Percentiles rank a stretch among this genome's conserved stretches.
Conservation (phyloP, 2,888 invertebrate species). For the Eupeodes latifasciatus region DNA sequence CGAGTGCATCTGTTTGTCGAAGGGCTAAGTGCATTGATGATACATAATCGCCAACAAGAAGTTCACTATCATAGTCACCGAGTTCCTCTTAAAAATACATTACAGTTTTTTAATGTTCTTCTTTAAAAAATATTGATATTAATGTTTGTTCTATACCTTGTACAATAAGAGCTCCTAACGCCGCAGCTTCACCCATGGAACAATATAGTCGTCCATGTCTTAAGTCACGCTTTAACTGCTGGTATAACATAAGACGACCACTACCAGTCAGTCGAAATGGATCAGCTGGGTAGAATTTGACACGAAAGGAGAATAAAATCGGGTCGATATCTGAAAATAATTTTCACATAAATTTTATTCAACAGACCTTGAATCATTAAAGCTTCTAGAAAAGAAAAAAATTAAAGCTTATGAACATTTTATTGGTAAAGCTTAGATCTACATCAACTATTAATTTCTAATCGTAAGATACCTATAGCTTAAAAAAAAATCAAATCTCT, state of each 20-base stretch:
- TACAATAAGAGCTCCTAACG: conserved; percentile 95
- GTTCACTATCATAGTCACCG: conserved; percentile 95
- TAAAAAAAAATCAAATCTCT: no score
- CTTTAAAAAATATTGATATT: neutral
- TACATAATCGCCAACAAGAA: conserved; percentile 95
- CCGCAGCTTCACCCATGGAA: conserved; percentile 94
- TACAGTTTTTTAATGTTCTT: no score
- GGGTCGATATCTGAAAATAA: conserved; percentile 92
- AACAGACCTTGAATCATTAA: neutral
- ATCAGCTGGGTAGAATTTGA: conserved; percentile 98
- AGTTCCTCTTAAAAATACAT: conserved; percentile 90
- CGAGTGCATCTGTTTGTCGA: conserved; percentile 95
- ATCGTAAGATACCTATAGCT: no score
- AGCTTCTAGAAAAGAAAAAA: no score
- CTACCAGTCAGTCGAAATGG: conserved; percentile 96
- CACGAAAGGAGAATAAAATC: conserved; percentile 96
- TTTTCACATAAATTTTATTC: neutral
- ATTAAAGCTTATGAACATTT: no score
- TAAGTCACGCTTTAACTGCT: conserved; percentile 97
- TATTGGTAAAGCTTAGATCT: no score
- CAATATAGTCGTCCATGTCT: conserved; percentile 97
- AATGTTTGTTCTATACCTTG: conserved; percentile 88
- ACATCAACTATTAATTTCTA: no score
- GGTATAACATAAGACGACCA: conserved; percentile 97
- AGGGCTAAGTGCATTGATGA: conserved; percentile 95